phyloP scores from a whole-genome alignment of 2,113 vertebrate genomes.

The Lasiurus borealis region DNA sequence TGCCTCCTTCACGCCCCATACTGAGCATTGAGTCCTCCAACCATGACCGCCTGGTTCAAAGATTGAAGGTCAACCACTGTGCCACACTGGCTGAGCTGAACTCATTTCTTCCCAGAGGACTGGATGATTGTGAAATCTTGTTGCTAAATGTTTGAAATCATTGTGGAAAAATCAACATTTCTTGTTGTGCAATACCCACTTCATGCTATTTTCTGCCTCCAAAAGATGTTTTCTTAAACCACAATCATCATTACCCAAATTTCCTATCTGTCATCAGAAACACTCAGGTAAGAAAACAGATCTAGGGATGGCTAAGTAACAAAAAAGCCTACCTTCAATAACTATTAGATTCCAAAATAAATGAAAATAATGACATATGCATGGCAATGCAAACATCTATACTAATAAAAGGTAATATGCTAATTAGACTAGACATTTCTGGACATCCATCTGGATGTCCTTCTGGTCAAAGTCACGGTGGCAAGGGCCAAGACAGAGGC shows the following conservation, averaged over 20 bases:
- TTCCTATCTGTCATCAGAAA: neutral
- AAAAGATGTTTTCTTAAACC: neutral
- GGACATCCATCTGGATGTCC: no score
- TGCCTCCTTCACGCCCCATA: no score
- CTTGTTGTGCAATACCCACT: neutral
- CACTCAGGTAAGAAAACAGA: neutral
- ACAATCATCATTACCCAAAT: neutral
- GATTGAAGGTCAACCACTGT: no score
- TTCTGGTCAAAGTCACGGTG: no score
- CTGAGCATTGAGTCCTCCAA: no score
- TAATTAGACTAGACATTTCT: no score
- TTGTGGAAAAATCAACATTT: constrained; percentile 18
- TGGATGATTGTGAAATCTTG: neutral
- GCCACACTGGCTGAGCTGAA: neutral
- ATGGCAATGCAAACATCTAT: neutral
- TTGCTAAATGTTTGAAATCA: constrained; percentile 18
- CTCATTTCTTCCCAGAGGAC: constrained; percentile 19
- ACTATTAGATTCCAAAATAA: neutral
- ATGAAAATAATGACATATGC: neutral
- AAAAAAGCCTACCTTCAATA: neutral
- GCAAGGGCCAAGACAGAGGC: no score
- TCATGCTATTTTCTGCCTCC: neutral
- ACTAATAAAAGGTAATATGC: no score
- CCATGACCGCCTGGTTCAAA: no score
- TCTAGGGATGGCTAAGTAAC: neutral